Evolutionary conservation across 2,888 invertebrate species (phyloP), one percentile per base, ranked within the genome.

Genomic region (Alviniconcha strummeri): DNA sequence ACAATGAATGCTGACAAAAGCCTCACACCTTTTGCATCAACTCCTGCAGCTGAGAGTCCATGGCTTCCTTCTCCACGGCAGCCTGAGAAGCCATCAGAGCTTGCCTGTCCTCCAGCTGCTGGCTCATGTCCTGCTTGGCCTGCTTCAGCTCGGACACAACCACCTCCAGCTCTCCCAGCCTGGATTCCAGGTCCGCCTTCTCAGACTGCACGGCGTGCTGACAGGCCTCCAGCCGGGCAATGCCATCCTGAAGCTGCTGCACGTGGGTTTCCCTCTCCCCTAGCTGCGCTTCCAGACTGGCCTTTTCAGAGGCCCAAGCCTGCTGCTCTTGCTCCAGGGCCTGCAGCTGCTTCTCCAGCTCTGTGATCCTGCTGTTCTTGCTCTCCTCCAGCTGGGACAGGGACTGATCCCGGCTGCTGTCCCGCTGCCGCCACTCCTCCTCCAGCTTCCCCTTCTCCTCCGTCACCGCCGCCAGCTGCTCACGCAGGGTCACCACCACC

Each of bases 131-230:
- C 74, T 87, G 86, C 80, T 88, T 88, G 8, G 87, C 84, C 69
- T 82, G 84, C 74, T 86, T 82, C 71, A 89, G 84, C 11, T 87
- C 86, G 8, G 85, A 83, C 77, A 90, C 78, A 13, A 88, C 86
- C 7, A 83, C 84, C 77, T 89, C 88, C 69, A 92, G 88, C 56
- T 86, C 87, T 13, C 83, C 85, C 8, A 90, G 85, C 74, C 88
- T 88, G 54, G 86, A 88, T 52, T 89, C 89, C n/a, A 89, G 72
- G 56, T 85, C 81, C 3, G 81, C 75, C 79, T 90, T 89, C 81
- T 90, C 89, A 60, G 85, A 87, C n/a, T 89, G 86, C 76, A 88
- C 83, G 56, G 69, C 82, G 71, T 75, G 84, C 81, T 80, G 87
- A 60, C 85, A 85, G 5, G 81, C 67, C 80, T 88, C 85, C 36